Percentiles rank a stretch among this genome's conserved stretches.
Conservation (phyloP, 2,797 vertebrate species). For the Xiphophorus birchmanni region DNA sequence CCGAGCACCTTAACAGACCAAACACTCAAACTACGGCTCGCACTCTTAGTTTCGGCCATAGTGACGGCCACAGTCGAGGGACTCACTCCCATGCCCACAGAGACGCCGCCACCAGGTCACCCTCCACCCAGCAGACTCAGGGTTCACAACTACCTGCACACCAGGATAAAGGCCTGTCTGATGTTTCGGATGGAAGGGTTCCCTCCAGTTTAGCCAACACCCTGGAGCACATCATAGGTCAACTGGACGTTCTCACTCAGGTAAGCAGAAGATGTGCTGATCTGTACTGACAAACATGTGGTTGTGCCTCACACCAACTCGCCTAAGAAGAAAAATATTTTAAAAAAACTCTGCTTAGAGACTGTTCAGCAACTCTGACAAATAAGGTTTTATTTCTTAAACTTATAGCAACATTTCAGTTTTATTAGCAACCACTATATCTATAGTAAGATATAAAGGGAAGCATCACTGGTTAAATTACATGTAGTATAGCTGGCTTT, state of each 20-base stretch:
- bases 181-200: slow-evolving; percentile 51
- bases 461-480: not conserved
- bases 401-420: slow-evolving; percentile 6
- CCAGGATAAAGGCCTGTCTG: slow-evolving; percentile 30
- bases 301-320: slow-evolving; percentile 45
- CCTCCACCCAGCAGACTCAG: slow-evolving; percentile 46
- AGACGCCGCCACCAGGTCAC: slow-evolving; percentile 35
- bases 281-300: slow-evolving; percentile 41
- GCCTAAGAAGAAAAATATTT: slow-evolving; percentile 49
- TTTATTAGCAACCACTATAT: not conserved
- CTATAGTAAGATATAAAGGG: not conserved
- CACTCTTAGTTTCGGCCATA: slow-evolving; percentile 44
- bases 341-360: slow-evolving; percentile 29
- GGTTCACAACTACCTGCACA: slow-evolving; percentile 29
- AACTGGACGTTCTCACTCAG: slow-evolving; percentile 95
- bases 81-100: slow-evolving; percentile 58
- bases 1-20: slow-evolving; percentile 62
- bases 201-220: slow-evolving; percentile 81
- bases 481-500: not conserved
- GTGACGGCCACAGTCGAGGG: slow-evolving; percentile 50
- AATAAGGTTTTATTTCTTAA: slow-evolving; percentile 7
- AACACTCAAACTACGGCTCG: slow-evolving; percentile 44
- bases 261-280: slow-evolving; percentile 73
- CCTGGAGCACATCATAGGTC: slow-evolving; percentile 90
- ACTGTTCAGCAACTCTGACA: slow-evolving; percentile 21